Evolutionary conservation across 2,888 invertebrate species (phyloP), one percentile per base, ranked within the genome.

Genomic region (Lycophotia porphyrea): DNA sequence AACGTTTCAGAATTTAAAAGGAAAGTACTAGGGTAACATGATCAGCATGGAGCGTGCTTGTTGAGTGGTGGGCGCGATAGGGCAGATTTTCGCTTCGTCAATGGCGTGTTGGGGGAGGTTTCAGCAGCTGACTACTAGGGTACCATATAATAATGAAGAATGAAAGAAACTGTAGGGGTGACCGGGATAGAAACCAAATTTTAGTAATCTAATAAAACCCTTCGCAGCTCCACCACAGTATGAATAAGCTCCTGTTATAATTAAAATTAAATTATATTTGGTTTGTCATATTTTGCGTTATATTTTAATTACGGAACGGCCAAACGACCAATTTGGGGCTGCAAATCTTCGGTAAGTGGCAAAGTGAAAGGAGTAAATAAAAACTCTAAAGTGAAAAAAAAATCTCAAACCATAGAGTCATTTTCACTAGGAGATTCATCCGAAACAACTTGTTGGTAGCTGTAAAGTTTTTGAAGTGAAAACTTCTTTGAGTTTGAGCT

Each of bases 1-100:
- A 24, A 70, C 34, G 55, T n/a, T 77, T 77, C 64, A 71, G 34
- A 47, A 55, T 77, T 71, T 49, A 60, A 71, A 77, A 71, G 27
- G 3, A 65, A 52, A 44, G 27, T 42, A 77, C 78, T 58, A 71
- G 58, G 58, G 21, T 44, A 77, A 27, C 42, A 77, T 77, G 24
- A 42, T 5, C 9, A 9, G 9, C 18, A 34, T 24, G 18, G 21
- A 55, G 61, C 27, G 18, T 63, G 49, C 42, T 52, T 13, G 27
- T 44, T 68, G 27, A 9, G 18, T 49, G 24, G n/a, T 31, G 8
- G 11, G 21, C 27, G 15, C 7, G 61, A 21, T 36, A 36, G 61
- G 61, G 61, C 36, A 36, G n/a, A 36, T 31, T 36, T 61, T 36
- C n/a, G 15, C 27, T 31, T 18, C 31, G 7, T 36, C 64, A 70